Evolutionary conservation across 2,113 vertebrate species (phyloP), one percentile per base, ranked within the genome.

Genomic region (Sapayoa aenigma): DNA sequence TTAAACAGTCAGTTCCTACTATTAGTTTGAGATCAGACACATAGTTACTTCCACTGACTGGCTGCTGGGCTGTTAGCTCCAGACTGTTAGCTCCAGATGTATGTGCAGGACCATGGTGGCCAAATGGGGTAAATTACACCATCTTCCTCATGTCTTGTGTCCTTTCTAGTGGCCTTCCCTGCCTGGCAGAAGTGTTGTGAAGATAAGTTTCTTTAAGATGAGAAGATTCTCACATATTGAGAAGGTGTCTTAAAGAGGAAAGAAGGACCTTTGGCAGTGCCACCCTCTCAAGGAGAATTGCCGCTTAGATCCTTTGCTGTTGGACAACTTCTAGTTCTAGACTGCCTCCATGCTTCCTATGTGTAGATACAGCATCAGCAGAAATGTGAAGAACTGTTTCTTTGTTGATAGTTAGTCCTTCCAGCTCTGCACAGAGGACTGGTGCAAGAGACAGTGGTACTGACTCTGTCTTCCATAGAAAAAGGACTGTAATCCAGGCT

Each of bases 11-110:
- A 20, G 8, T 89, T 89, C 44, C 22, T 90, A 19, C 50, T 89
- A 74, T 63, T 96, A 90, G 73, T 71, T 90, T 81, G 93, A 69
- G 73, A 83, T 95, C 89, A 87, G 47, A 33, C 52, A 56, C 47
- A 19, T 58, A 62, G 80, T 94, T 90, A 50, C 23, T 59, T 76
- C 58, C 39, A 74, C 3, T 0, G 4, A 33, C 18, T 62, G 75
- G 50, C 79, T 90, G 1, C 5, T 77, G 60, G 56, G 60, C 53
- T 75, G 18, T 53, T 55, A 46, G 30, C 59, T 77, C 50, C 85
- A 75, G 59, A 11, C 53, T 75, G 18, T 53, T 55, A 46, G 30
- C 59, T 77, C 50, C 86, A 75, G 56, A 11, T 94, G 30, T 41
- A 44, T 11, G 11, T 68, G 80, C 47, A 56, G 58, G 59, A 71